phyloP scores from a whole-genome alignment of 2,888 invertebrate genomes.

The Molanna angustata region DNA sequence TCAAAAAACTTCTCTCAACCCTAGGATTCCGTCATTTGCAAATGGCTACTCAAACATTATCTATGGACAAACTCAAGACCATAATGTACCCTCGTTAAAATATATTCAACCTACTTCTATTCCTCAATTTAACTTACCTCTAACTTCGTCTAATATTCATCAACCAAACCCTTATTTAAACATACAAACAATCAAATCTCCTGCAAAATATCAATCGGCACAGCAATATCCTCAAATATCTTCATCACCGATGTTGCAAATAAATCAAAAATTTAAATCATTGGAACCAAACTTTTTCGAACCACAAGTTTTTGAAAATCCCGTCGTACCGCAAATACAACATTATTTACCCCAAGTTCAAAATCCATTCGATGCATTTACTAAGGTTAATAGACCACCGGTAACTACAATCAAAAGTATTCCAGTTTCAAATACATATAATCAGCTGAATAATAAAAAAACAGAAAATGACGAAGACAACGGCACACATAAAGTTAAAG shows the following conservation, averaged over 20 bases:
- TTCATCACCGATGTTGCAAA: slow-evolving; percentile 18
- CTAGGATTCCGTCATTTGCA: slow-evolving; percentile 5
- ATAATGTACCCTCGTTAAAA: slow-evolving; percentile 13
- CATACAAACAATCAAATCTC: slow-evolving; percentile 2
- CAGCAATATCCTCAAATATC: slow-evolving; percentile 6
- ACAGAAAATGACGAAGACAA: slow-evolving; percentile 35
- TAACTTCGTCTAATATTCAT: background rate
- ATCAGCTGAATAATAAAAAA: background rate
- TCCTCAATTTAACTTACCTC: slow-evolving; percentile 7
- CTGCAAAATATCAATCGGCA: slow-evolving; percentile 7
- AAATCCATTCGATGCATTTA: slow-evolving; percentile 26
- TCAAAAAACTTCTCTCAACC: background rate
- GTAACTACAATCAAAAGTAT: slow-evolving; percentile 1
- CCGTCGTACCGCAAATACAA: slow-evolving; percentile 51
- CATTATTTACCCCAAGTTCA: slow-evolving; percentile 48
- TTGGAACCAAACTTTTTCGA: slow-evolving; percentile 47
- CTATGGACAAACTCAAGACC: slow-evolving; percentile 17
- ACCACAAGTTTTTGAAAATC: slow-evolving; percentile 49
- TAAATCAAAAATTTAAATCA: slow-evolving; percentile 33
- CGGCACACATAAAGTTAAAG: slow-evolving; percentile 41
- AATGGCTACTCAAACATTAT: slow-evolving; percentile 16
- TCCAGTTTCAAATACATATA: slow-evolving; percentile 5
- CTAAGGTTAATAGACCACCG: slow-evolving; percentile 10
- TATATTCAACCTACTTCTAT: slow-evolving; percentile 16
- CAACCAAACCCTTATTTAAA: slow-evolving; percentile 11